Base-by-base conservation (phyloP, 2,888 invertebrate species). In the Ashinkailepas kermadecensis region DNA sequence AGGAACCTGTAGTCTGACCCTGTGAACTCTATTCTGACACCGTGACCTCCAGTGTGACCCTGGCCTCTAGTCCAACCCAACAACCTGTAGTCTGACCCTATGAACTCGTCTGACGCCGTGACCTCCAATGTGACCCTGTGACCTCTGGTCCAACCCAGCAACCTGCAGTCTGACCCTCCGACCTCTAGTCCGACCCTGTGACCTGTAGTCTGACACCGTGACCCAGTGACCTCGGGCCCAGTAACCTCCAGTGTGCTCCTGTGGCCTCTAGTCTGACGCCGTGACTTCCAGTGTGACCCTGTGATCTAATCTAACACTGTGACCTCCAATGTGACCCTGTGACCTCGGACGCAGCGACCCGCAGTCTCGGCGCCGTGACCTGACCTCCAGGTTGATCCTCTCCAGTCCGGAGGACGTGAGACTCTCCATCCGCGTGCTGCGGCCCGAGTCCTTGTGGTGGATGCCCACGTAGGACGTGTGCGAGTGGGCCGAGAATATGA, bases 401-500 rank as follows among this genome's bases (percentile, higher is more conserved):
- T 74, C 56, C 21, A 74, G 23, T 11, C 58, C 6, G 15, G 57
- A 2, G 58, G 58, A 4, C 23, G n/a, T 58, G n/a, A 79, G 58
- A 11, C 58, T 23, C 58, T 79, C 58, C 58, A 23, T 79, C 6
- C 58, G 58, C 23, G 58, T 23, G 11, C 79, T 57, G 57, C 81
- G 81, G 25, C 67, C 83, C 9, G 82, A 74, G 23, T 81, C 54
- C 56, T 83, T 84, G 11, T 81, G 80, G 4, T 82, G 83, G 15
- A 81, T 81, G 58, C 84, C 83, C 62, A 84, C 81, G 74, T 82
- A 83, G 10, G 85, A 88, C 84, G 86, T 86, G 84, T 89, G 89
- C 85, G 88, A 88, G 83, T 89, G 89, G 23, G 87, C 89, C 58
- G 88, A 87, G 58, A 89, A 85, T 78, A 89, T 87, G 25, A 89